Conservation (phyloP, 2,888 invertebrate species). For the Meliscaeva auricollis region DNA sequence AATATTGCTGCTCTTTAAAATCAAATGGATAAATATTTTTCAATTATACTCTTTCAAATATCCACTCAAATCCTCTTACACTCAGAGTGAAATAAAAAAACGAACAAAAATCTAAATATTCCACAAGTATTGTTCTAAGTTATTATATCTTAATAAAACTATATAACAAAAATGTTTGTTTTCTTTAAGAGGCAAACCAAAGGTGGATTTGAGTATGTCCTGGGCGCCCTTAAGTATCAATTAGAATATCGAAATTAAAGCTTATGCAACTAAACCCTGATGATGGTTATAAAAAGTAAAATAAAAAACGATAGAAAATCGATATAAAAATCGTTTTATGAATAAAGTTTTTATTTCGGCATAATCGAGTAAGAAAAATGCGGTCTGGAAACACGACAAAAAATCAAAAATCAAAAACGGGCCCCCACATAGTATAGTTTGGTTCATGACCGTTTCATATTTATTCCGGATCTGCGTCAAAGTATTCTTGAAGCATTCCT, state of each 20-base stretch:
- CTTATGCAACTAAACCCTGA: no score
- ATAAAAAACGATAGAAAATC: slow-evolving; percentile 11
- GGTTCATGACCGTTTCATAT: no score
- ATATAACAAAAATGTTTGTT: no score
- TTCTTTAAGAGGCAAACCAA: no score
- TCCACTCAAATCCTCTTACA: neutral
- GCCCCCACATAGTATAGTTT: no score
- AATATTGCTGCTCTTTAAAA: slow-evolving; percentile 13
- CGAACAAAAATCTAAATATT: neutral
- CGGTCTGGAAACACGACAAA: neutral
- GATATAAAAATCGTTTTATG: neutral
- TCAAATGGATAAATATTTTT: slow-evolving; percentile 23
- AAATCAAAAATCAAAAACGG: neutral
- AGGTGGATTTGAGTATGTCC: no score
- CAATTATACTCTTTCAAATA: neutral
- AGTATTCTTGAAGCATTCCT: slow-evolving; percentile 27
- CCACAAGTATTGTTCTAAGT: slow-evolving; percentile 5
- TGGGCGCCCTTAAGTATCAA: no score
- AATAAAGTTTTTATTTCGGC: neutral
- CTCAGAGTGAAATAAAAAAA: neutral
- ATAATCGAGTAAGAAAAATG: slow-evolving; percentile 4
- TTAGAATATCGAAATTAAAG: no score
- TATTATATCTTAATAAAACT: slow-evolving; percentile 33
- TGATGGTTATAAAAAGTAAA: neutral
- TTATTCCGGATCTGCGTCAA: neutral